Conservation (phyloP, 2,888 invertebrate genomes). For the Ecliptopera silaceata region DNA sequence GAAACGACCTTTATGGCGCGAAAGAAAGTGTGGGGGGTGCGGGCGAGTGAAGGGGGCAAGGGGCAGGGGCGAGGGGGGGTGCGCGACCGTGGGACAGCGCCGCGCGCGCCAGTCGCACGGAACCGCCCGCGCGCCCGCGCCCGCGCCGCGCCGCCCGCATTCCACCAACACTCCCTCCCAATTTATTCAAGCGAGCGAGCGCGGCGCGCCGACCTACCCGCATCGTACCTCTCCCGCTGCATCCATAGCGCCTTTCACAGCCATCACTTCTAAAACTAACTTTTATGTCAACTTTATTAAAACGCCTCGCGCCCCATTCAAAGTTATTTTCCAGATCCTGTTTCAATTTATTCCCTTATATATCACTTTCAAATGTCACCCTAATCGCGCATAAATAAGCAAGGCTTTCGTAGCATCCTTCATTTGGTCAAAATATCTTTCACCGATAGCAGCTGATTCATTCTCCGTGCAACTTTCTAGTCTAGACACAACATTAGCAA, state of each 20-base stretch:
- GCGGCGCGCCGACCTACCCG: slow-evolving; percentile 18
- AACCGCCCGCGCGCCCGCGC: slow-evolving; percentile 67
- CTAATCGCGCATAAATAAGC: background rate
- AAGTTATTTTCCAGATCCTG: background rate
- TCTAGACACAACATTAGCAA: slow-evolving; percentile 28
- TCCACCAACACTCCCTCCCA: slow-evolving; percentile 79
- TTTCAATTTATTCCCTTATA: background rate
- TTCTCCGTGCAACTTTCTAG: slow-evolving; percentile 27
- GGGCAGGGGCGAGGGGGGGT: slow-evolving; percentile 64
- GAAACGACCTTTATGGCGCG: slow-evolving; percentile 84
- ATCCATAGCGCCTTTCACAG: background rate
- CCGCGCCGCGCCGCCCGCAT: slow-evolving; percentile 66
- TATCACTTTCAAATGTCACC: background rate
- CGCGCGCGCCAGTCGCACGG: slow-evolving; percentile 82
- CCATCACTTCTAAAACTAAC: background rate
- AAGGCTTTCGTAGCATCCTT: background rate
- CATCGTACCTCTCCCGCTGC: slow-evolving; percentile 9
- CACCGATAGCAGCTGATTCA: slow-evolving; percentile 21
- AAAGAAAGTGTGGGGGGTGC: slow-evolving; percentile 77
- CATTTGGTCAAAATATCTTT: background rate
- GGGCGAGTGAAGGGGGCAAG: slow-evolving; percentile 67
- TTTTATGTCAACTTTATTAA: too few relatives aligned
- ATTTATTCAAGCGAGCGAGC: slow-evolving; percentile 78
- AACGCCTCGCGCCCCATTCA: background rate
- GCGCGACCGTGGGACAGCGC: slow-evolving; percentile 87